These are phyloP conservation scores for Venturia canescens DNA, from an alignment of 1,140 invertebrate species.

Conservation along the genomic window DNA sequence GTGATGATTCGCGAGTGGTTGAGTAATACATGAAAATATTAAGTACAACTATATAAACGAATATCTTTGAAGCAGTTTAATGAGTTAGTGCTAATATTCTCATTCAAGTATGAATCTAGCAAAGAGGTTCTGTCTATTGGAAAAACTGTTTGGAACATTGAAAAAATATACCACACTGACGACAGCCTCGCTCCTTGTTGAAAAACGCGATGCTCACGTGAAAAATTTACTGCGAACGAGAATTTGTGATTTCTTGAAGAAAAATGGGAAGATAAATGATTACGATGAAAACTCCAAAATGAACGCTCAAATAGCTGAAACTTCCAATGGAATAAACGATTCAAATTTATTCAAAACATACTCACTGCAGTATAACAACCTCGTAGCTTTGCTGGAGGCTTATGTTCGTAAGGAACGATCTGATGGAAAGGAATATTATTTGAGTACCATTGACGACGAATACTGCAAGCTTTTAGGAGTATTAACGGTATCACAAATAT, in stretches of 20 bases:
- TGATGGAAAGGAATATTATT: not conserved
- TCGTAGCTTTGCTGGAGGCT: not conserved
- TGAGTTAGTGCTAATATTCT: too few species aligned
- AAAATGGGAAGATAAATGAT: slow-evolving; percentile 25
- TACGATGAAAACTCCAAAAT: not conserved
- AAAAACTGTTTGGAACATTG: not conserved
- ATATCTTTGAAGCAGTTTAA: too few species aligned
- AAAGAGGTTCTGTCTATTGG: not conserved
- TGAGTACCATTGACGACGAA: not conserved
- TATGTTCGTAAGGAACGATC: too few species aligned
- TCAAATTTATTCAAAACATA: not conserved
- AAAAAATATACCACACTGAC: not conserved
- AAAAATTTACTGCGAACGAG: not conserved
- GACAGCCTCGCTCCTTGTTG: not conserved
- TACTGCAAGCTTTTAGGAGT: slow-evolving; percentile 11
- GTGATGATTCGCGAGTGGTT: too few species aligned
- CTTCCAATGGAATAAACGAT: not conserved
- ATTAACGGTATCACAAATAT: slow-evolving; percentile 22
- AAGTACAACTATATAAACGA: too few species aligned
- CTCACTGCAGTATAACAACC: not conserved
- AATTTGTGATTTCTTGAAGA: slow-evolving; percentile 8
- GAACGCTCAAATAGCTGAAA: not conserved
- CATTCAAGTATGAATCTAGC: not conserved
- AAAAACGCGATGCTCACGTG: not conserved
- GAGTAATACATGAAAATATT: too few species aligned